Evolutionary conservation across 2,797 vertebrate species (phyloP).

Genomic region (Parambassis ranga): DNA sequence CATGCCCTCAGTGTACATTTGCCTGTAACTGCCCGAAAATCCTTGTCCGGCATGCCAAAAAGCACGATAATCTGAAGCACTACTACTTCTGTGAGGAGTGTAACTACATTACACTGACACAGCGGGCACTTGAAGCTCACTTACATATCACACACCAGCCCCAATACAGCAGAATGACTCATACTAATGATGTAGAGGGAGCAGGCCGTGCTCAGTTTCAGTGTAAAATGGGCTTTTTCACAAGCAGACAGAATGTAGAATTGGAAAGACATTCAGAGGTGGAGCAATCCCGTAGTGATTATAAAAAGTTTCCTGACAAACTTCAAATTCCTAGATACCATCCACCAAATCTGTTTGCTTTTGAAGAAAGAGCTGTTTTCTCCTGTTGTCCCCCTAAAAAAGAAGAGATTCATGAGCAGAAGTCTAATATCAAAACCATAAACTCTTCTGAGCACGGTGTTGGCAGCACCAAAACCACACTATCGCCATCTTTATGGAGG

Average conservation of each 20-base stretch:
- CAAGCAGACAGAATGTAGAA: constrained; percentile 77
- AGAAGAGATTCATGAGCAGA: constrained; percentile 79
- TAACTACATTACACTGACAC: constrained; percentile 86
- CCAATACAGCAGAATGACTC: constrained; percentile 66
- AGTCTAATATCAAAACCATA: constrained; percentile 78
- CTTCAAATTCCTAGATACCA: constrained; percentile 12
- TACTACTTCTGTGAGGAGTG: constrained; percentile 89
- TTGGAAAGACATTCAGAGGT: constrained; percentile 84
- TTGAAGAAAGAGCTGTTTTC: constrained; percentile 27
- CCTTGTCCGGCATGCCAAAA: constrained; percentile 87
- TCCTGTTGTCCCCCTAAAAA: constrained; percentile 76
- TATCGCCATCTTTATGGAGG: constrained; percentile 79
- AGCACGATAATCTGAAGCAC: constrained; percentile 87
- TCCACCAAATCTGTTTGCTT: constrained; percentile 21
- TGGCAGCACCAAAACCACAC: constrained; percentile 79
- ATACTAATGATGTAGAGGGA: constrained; percentile 58
- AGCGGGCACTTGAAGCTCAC: constrained; percentile 86
- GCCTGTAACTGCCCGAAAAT: constrained; percentile 89
- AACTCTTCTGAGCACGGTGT: constrained; percentile 76
- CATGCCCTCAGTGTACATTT: constrained; percentile 86
- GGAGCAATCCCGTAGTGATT: constrained; percentile 61
- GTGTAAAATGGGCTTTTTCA: constrained; percentile 84
- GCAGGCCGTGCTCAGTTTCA: constrained; percentile 70
- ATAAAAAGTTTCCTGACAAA: constrained; percentile 26
- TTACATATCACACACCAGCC: constrained; percentile 79